A percentile compares a stretch with the other conserved stretches of the same genome.
Conservation (phyloP, 2,888 invertebrate genomes). For the Coremacera marginata region DNA sequence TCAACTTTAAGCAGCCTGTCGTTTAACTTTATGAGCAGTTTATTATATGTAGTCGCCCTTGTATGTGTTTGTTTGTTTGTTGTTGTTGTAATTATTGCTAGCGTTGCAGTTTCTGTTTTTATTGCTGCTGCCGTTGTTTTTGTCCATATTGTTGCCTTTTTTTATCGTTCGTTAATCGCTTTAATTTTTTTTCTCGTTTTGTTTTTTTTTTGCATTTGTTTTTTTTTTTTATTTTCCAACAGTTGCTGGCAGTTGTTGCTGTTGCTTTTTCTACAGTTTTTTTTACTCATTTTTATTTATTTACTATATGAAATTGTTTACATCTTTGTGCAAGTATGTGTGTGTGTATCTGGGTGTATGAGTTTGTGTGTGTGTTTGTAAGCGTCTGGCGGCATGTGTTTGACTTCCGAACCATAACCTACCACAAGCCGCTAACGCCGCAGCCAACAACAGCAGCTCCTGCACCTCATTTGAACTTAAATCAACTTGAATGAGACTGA, state of each 20-base stretch:
- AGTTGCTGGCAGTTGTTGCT: background rate
- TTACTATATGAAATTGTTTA: too few species aligned
- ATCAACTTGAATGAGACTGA: too few species aligned
- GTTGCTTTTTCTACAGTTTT: background rate
- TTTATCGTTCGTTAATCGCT: conserved; percentile 1
- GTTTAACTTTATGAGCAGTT: too few species aligned
- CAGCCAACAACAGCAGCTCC: too few species aligned
- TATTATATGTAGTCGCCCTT: too few species aligned
- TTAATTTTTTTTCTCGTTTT: background rate
- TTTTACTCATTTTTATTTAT: background rate
- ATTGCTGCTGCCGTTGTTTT: background rate
- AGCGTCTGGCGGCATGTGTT: background rate
- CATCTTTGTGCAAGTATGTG: too few species aligned
- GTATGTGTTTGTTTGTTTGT: too few species aligned
- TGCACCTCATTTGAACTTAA: too few species aligned
- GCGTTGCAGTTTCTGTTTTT: too few species aligned
- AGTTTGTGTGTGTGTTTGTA: background rate
- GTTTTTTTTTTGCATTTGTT: background rate
- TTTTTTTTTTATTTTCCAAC: background rate
- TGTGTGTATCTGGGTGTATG: background rate
- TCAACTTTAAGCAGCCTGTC: too few species aligned
- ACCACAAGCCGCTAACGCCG: background rate
- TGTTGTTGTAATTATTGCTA: too few species aligned
- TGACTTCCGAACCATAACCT: conserved; percentile 19
- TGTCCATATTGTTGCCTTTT: background rate